Evolutionary conservation across 2,113 vertebrate species (phyloP).

Genomic region (Aphelocoma coerulescens): DNA sequence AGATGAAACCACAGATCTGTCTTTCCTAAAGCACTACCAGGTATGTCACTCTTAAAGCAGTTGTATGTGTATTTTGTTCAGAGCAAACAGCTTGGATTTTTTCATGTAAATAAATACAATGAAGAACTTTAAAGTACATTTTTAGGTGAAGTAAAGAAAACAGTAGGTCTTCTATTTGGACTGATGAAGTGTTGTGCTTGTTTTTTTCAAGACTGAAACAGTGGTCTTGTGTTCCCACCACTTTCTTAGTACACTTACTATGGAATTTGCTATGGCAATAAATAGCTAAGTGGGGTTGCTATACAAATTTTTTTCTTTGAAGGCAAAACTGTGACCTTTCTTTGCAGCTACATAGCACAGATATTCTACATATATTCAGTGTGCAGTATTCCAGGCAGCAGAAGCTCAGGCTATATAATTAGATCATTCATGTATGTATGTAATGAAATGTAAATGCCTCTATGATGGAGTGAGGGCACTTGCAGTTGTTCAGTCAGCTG

Average conservation of each 20-base stretch:
- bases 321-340: neutral
- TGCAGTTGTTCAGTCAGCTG: neutral
- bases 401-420: neutral
- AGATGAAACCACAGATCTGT: conserved; percentile 84
- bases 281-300: neutral
- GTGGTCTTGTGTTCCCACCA: neutral
- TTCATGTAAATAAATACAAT: neutral
- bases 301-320: neutral
- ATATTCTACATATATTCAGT: neutral
- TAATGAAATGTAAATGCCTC: neutral
- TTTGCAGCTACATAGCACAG: neutral
- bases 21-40: conserved; percentile 79
- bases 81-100: neutral
- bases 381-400: neutral
- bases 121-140: neutral
- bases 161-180: neutral
- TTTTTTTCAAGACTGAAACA: neutral
- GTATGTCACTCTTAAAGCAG: neutral
- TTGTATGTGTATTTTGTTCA: neutral
- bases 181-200: neutral
- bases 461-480: neutral
- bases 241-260: neutral
- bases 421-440: neutral
- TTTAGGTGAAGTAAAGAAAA: neutral
- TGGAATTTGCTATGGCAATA: neutral